These are phyloP conservation scores for Drosophila busckii DNA, from an alignment of 1,140 invertebrate species.

Conservation along the genomic window DNA sequence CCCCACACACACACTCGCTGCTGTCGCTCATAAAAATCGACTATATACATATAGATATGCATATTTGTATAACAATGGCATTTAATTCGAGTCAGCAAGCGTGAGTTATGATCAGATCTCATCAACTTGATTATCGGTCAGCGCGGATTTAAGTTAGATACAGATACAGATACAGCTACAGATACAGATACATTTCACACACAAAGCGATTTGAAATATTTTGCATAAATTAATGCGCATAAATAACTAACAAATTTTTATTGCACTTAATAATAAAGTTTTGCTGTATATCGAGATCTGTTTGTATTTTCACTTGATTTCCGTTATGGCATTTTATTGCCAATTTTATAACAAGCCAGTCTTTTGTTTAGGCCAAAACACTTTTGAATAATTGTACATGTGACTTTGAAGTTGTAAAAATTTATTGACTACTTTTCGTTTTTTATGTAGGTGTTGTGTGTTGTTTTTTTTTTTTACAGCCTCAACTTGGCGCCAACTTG, in stretches of 20 bases:
- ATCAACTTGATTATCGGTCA: slow-evolving; percentile 44
- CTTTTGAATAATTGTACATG: no score
- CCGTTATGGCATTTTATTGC: no score
- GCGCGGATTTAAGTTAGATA: no score
- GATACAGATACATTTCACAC: no score
- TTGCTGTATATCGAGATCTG: not conserved
- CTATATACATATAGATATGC: slow-evolving; percentile 26
- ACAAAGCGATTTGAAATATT: slow-evolving; percentile 52
- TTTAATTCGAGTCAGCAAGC: slow-evolving; percentile 55
- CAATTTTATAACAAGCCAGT: no score
- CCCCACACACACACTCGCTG: not conserved
- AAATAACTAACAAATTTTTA: slow-evolving; percentile 53
- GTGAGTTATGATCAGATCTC: slow-evolving; percentile 58
- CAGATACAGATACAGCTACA: no score
- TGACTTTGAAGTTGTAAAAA: no score
- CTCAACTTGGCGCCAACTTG: no score
- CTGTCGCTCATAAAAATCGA: slow-evolving; percentile 31
- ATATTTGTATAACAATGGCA: slow-evolving; percentile 55
- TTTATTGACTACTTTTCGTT: no score
- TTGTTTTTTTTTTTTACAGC: no score
- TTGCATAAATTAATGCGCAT: slow-evolving; percentile 65
- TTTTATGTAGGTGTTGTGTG: no score
- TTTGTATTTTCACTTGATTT: not conserved
- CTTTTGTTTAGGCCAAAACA: no score
- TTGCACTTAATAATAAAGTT: slow-evolving; percentile 20